Conservation (phyloP, 1,140 invertebrate species). For the Orius insidiosus region DNA sequence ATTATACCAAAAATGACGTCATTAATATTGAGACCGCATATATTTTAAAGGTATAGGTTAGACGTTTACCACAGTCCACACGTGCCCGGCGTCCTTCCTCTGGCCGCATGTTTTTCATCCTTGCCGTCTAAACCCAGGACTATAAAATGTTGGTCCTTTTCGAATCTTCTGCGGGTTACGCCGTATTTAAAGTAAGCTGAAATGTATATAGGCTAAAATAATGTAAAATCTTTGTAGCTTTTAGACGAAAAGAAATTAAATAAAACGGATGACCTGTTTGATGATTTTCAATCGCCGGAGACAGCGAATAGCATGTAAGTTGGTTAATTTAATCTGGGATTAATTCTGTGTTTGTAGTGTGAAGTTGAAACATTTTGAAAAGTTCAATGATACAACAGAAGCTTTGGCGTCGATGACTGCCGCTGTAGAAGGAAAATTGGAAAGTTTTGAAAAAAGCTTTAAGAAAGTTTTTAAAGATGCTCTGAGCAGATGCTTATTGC, state of each 20-base stretch:
- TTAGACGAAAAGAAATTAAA: constrained; percentile 82
- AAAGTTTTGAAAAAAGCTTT: constrained; percentile 84
- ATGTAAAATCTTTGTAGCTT: constrained; percentile 39
- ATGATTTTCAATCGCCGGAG: constrained; percentile 78
- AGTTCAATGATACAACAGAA: constrained; percentile 89
- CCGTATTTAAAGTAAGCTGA: constrained; percentile 83
- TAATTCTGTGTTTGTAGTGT: constrained; percentile 36
- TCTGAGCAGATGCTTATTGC: constrained; percentile 83
- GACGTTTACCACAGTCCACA: too few species aligned
- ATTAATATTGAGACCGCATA: too few species aligned
- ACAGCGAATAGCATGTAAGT: constrained; percentile 77
- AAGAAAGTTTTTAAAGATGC: constrained; percentile 73
- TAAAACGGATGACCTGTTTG: constrained; percentile 75
- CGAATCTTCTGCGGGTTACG: constrained; percentile 90
- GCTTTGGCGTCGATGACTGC: constrained; percentile 82
- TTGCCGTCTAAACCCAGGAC: not conserved
- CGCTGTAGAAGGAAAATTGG: constrained; percentile 82
- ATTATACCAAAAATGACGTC: too few species aligned
- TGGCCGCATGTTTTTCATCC: too few species aligned
- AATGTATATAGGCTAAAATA: not conserved
- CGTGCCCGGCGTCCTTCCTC: too few species aligned
- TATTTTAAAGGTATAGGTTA: too few species aligned
- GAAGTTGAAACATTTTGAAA: constrained; percentile 88
- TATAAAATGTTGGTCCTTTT: constrained; percentile 84
- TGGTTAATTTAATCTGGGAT: not conserved